Base-by-base conservation (phyloP, 1,140 invertebrate genomes). In the Spodoptera frugiperda region DNA sequence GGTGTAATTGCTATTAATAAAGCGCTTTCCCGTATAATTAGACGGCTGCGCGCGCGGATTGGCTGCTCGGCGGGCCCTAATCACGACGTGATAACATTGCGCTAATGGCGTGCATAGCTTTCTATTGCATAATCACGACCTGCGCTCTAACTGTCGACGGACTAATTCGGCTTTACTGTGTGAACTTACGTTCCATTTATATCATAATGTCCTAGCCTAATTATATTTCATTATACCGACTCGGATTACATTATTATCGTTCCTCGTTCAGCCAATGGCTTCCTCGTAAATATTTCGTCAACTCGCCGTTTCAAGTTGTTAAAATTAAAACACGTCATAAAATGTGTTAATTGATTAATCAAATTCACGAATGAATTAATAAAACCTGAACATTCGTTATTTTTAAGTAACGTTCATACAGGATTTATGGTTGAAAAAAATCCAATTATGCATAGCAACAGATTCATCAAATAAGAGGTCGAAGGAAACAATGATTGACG, bases 1-100 rank as follows among this genome's bases (percentile, higher is more conserved):
- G 85, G 84, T 86, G 87, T 92, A 91, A 93, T 93, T 92, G 92
- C 92, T 93, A 93, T 90, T 93, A 93, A 93, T 93, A 93, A 91
- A 93, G 89, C 87, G 90, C 89, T 91, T 90, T 91, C 89, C 92
- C 92, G 89, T 93, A 91, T 93, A 93, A 93, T 93, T 91, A 91
- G 91, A 88, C 78, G 84, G 82, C 76, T 39, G 82, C 74, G 85
- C 70, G 83, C 87, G 84, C 89, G 86, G 90, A 92, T 92, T 92
- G 92, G 91, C 84, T 86, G 85, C 82, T 81, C 80, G 78, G 76
- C 77, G 85, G 82, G 84, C 87, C 85, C 89, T 93, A 93, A 91
- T 92, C 89, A 90, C 89, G 82, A 91, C 86, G 85, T 92, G 91
- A 93, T 93, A 93, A 93, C 91, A 92, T 80, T 84, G 83, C 90